phyloP scores from a whole-genome alignment of 2,888 invertebrate genomes.

The Xestobium rufovillosum region DNA sequence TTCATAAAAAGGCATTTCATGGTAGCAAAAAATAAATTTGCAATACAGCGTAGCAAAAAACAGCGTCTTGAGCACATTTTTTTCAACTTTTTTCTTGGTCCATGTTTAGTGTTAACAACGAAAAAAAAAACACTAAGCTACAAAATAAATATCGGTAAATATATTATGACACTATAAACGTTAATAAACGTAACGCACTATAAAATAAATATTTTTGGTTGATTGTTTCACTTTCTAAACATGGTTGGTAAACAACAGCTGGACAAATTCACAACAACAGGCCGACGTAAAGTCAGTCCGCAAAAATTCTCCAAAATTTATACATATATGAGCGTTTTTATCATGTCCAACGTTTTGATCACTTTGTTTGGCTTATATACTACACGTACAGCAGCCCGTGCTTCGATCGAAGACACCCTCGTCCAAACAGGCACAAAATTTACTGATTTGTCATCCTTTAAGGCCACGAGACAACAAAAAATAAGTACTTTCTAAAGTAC shows the following conservation, averaged over 20 bases:
- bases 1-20: constrained; percentile 37
- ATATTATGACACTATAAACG: constrained; percentile 29
- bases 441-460: too few relatives aligned
- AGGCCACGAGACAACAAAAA: too few relatives aligned
- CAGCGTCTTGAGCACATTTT: constrained; percentile 28
- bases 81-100: constrained; percentile 18
- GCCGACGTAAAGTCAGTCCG: constrained; percentile 4
- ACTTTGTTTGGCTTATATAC: constrained; percentile 13
- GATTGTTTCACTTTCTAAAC: constrained; percentile 28
- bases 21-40: constrained; percentile 34
- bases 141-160: constrained; percentile 19
- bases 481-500: too few relatives aligned
- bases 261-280: constrained; percentile 12
- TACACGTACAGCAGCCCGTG: too few relatives aligned
- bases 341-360: constrained; percentile 12
- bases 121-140: constrained; percentile 22
- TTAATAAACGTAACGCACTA: constrained; percentile 23
- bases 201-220: constrained; percentile 34
- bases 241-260: constrained; percentile 23
- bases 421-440: too few relatives aligned
- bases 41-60: constrained; percentile 28
- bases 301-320: not conserved
- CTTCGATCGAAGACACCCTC: too few relatives aligned
- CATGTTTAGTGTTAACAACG: constrained; percentile 34
- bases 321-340: too few relatives aligned